These are phyloP conservation scores for Danio aesculapii DNA, from an alignment of 2,797 vertebrate species.

Conservation along the genomic window DNA sequence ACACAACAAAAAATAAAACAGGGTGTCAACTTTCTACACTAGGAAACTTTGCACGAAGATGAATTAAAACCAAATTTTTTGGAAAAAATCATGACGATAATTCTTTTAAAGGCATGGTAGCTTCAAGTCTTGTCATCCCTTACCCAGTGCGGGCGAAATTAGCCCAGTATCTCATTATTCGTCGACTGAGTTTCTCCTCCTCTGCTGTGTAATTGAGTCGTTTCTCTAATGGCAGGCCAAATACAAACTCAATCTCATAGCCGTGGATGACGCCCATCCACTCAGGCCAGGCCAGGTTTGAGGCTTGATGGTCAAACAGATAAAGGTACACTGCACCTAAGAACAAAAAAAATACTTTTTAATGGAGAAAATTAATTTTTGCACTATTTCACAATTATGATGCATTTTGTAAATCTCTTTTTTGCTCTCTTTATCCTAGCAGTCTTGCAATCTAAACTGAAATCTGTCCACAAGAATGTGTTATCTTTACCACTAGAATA, in stretches of 20 bases:
- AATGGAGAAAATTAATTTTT: neutral
- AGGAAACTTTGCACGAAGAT: neutral
- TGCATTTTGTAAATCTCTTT: neutral
- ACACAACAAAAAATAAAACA: neutral
- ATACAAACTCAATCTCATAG: constrained; percentile 95
- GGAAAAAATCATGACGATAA: neutral
- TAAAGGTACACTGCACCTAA: constrained; percentile 84
- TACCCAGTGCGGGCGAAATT: constrained; percentile 94
- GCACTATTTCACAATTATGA: neutral
- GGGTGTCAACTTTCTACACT: neutral
- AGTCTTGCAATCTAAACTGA: neutral
- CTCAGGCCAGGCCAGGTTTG: constrained; percentile 89
- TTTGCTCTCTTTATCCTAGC: neutral
- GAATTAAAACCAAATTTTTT: neutral
- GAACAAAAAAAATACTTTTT: neutral
- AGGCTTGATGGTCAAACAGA: constrained; percentile 90
- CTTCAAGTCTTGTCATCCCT: constrained; percentile 52
- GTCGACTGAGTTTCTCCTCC: constrained; percentile 86
- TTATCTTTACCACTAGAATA: constrained; percentile 1
- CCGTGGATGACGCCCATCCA: constrained; percentile 99
- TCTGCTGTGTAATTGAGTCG: constrained; percentile 88
- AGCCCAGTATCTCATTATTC: constrained; percentile 94
- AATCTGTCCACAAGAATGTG: neutral
- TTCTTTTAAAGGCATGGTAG: neutral
- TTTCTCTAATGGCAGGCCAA: constrained; percentile 88